Conservation (phyloP, 2,797 vertebrate species). For the Arrhamphus sclerolepis region DNA sequence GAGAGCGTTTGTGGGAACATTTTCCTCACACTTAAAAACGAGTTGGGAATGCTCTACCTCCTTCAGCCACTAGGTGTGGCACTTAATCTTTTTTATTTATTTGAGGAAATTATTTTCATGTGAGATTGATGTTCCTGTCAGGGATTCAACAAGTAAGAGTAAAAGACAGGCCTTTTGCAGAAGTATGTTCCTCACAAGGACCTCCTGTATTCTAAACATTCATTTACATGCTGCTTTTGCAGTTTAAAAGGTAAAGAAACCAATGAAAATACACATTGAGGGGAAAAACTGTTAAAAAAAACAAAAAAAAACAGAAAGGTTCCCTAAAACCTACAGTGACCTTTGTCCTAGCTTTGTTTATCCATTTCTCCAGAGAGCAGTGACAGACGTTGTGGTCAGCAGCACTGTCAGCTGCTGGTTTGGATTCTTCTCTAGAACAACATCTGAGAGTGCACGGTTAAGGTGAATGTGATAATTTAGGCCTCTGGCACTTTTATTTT, state of each 20-base stretch:
- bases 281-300: not conserved
- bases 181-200: not conserved
- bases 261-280: constrained; percentile 33
- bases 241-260: constrained; percentile 30
- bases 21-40: constrained; percentile 10
- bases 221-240: constrained; percentile 30
- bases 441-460: constrained; percentile 79
- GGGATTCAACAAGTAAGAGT: constrained; percentile 3
- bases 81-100: constrained; percentile 86
- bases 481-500: constrained; percentile 81
- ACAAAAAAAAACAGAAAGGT: constrained; percentile 22
- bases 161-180: no score
- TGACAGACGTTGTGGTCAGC: constrained; percentile 78
- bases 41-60: constrained; percentile 74
- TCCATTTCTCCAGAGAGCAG: constrained; percentile 79
- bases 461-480: constrained; percentile 85
- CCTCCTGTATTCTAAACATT: constrained; percentile 2
- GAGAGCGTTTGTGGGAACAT: not conserved
- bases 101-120: constrained; percentile 61
- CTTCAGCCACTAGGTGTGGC: constrained; percentile 87
- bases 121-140: constrained; percentile 2
- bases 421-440: constrained; percentile 81
- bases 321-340: constrained; percentile 75
- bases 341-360: constrained; percentile 80
- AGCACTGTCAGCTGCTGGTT: constrained; percentile 76